These are phyloP conservation scores for Amphibalanus amphitrite DNA, from an alignment of 1,140 invertebrate species.

Conservation along the genomic window DNA sequence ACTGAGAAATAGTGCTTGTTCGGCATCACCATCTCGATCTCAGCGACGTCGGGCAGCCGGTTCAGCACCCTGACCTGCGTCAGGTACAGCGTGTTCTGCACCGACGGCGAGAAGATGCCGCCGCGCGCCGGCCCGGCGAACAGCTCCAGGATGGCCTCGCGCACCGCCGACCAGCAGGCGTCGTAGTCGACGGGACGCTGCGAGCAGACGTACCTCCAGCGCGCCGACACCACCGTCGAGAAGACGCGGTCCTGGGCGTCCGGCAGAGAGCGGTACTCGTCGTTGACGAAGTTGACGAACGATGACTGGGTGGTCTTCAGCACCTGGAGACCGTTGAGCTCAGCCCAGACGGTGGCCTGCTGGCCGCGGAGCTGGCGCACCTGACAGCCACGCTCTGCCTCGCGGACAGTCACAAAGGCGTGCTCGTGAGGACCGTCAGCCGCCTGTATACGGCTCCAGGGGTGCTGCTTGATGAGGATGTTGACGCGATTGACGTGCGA, in stretches of 20 bases:
- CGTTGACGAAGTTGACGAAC: slow-evolving; percentile 54
- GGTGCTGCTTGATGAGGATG: slow-evolving; percentile 46
- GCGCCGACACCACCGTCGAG: slow-evolving; percentile 48
- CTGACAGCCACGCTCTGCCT: slow-evolving; percentile 40
- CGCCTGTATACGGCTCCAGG: slow-evolving; percentile 47
- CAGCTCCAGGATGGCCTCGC: slow-evolving; percentile 45
- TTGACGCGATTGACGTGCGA: slow-evolving; percentile 45
- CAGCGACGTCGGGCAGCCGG: slow-evolving; percentile 38
- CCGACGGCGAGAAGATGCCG: slow-evolving; percentile 49
- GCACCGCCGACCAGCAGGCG: slow-evolving; percentile 34
- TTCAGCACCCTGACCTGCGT: slow-evolving; percentile 44
- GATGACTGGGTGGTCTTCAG: slow-evolving; percentile 57
- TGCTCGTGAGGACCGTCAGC: slow-evolving; percentile 44
- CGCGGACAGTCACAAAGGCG: slow-evolving; percentile 47
- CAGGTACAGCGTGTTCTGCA: slow-evolving; percentile 54
- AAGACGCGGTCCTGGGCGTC: slow-evolving; percentile 50
- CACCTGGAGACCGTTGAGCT: slow-evolving; percentile 41
- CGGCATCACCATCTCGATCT: slow-evolving; percentile 53
- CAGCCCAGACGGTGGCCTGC: slow-evolving; percentile 25
- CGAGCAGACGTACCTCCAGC: slow-evolving; percentile 46
- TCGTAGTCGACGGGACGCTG: slow-evolving; percentile 41
- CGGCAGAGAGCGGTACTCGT: slow-evolving; percentile 50
- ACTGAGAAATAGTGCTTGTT: slow-evolving; percentile 59
- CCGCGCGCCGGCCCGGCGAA: slow-evolving; percentile 48
- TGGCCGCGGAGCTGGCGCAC: slow-evolving; percentile 42